Evolutionary conservation across 2,797 vertebrate genomes (phyloP).

Genomic region (Pantherophis alleghaniensis): DNA sequence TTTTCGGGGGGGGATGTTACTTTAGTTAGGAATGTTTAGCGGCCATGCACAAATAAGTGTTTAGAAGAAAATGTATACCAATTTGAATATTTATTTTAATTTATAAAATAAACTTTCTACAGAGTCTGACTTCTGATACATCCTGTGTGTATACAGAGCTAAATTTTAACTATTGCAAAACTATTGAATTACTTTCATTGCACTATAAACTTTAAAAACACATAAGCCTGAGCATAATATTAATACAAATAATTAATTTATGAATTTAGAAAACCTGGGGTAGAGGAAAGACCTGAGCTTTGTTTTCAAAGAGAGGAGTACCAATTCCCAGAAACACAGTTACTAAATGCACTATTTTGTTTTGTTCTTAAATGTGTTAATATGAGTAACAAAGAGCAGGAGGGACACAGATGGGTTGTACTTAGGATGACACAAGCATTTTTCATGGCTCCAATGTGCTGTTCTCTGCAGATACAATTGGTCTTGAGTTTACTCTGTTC

Average conservation of each 20-base stretch:
- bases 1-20: neutral
- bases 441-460: conserved; percentile 22
- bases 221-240: neutral
- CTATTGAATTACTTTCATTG: neutral
- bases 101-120: neutral
- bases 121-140: neutral
- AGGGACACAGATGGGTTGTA: rapidly evolving
- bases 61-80: neutral
- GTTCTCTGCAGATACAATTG: conserved; percentile 27
- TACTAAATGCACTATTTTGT: neutral
- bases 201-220: neutral
- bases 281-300: neutral
- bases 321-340: neutral
- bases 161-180: neutral
- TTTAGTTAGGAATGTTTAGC: neutral
- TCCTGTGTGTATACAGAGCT: neutral
- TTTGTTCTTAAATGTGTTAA: conserved; percentile 17
- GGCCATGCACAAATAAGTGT: neutral
- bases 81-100: neutral
- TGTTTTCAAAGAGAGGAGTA: neutral
- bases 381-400: conserved; percentile 20
- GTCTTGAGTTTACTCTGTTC: conserved; percentile 46
- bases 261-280: neutral
- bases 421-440: conserved; percentile 12
- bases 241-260: neutral